Conservation (phyloP, 2,113 vertebrate genomes). For the Sorex fumeus region DNA sequence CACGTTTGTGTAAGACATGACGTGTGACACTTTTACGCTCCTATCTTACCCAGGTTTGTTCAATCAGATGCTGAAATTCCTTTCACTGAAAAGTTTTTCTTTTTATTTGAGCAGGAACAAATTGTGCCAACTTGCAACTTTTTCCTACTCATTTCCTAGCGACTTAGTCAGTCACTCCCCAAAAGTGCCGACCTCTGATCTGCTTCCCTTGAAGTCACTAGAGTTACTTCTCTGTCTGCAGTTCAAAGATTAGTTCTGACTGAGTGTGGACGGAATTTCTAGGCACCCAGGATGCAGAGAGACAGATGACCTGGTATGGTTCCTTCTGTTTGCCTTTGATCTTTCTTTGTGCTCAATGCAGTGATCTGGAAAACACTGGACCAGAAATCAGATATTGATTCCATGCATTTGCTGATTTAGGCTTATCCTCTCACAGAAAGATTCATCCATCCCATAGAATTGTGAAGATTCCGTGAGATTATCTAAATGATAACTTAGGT, state of each 20-base stretch:
- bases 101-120: conserved; percentile 40
- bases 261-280: background rate
- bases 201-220: conserved; percentile 3
- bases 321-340: background rate
- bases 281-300: background rate
- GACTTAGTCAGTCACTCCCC: background rate
- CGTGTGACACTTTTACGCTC: background rate
- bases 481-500: background rate
- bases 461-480: background rate
- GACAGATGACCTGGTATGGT: background rate
- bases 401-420: background rate
- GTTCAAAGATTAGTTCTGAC: conserved; percentile 30
- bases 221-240: background rate
- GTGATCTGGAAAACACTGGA: background rate
- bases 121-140: background rate
- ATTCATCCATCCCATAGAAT: background rate
- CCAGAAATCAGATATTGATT: background rate
- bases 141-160: background rate
- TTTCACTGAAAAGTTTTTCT: background rate
- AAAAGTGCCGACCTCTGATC: background rate
- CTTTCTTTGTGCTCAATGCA: background rate
- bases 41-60: background rate
- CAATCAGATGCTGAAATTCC: background rate
- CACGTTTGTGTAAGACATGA: background rate
- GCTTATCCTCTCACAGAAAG: background rate